Evolutionary conservation across 1,140 invertebrate species (phyloP), one percentile per base, ranked within the genome.

Genomic region (Drosophila malerkotliana): DNA sequence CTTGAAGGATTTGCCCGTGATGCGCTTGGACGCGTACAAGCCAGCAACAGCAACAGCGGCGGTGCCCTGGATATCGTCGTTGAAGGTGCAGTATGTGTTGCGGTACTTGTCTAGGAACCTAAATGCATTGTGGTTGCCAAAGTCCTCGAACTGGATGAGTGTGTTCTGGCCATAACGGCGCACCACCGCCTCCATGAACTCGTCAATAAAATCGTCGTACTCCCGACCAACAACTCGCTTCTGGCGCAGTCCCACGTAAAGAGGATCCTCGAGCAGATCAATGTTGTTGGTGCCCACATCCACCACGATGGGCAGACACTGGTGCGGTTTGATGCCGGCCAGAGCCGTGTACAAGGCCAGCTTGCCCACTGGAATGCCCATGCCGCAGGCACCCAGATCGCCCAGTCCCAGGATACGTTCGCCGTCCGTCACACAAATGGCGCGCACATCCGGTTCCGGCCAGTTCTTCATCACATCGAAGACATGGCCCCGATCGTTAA

Each of bases 51-150:
- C 97, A 0, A 99, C 98, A 28, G 96, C 95, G 0, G 98, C 98
- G 0, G 98, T 99, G 21, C 98, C 98, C 92, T 99, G 98, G 90
- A 99, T 99, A 89, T 99, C 98, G 91, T 99, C 98, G 89, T 99
- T 99, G 89, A 99, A 99, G 5, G 97, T 98, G 87, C 98, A 98
- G 84, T 98, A 99, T 45, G 94, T 93, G 63, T 96, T 92, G 56
- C 96, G 93, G 91, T 98, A 99, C 91, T 97, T 98, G 64, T 97
- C 95, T 55, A 99, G 91, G 74, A 99, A 95, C 55, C 96, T 94
- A 93, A 98, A 98, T 45, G 98, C 98, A 93, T 99, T 99, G 73
- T 95, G 94, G 85, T 98, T 97, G 28, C 96, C 98, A 92, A 99
- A 99, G 92, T 99, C 98, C 94, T 99, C 98, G 92, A 99, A 99